Conservation (phyloP, 2,888 invertebrate species). For the Teleogryllus oceanicus region DNA sequence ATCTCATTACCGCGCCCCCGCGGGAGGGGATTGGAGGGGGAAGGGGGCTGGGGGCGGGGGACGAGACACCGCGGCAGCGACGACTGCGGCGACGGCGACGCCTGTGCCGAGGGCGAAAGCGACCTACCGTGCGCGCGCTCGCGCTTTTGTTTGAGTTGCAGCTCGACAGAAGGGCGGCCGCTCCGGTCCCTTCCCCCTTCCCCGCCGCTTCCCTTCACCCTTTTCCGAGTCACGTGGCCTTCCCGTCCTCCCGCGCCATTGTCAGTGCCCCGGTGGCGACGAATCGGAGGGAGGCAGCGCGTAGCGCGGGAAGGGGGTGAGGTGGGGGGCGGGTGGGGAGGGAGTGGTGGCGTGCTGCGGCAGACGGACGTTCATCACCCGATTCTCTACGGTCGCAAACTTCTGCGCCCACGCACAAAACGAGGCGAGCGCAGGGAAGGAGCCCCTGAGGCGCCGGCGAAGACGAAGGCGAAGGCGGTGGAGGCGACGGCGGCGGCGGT, state of each 20-base stretch:
- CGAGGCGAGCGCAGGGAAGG: background rate
- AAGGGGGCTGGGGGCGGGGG: background rate
- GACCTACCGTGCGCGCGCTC: background rate
- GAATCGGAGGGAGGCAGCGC: background rate
- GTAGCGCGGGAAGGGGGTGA: background rate
- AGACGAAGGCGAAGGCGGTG: background rate
- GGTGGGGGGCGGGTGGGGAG: background rate
- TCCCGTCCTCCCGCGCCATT: background rate
- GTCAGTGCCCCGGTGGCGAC: background rate
- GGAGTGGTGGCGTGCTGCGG: background rate
- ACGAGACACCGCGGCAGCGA: background rate
- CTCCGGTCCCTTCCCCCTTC: background rate
- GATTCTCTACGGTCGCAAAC: slow-evolving; percentile 6
- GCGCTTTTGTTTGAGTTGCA: slow-evolving; percentile 11
- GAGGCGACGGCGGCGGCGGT: background rate
- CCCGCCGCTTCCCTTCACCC: background rate
- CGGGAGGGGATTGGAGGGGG: background rate
- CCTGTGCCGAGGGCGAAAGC: background rate
- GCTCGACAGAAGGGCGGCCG: background rate
- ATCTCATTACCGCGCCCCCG: background rate
- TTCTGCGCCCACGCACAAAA: slow-evolving; percentile 9
- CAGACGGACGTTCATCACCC: slow-evolving; percentile 18
- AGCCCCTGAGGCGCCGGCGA: background rate
- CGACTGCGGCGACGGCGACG: background rate
- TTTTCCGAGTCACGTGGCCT: background rate